Percentiles rank a stretch among this genome's conserved stretches.
phyloP scores from a whole-genome alignment of 2,113 vertebrate genomes.

The Carassius gibelio region DNA sequence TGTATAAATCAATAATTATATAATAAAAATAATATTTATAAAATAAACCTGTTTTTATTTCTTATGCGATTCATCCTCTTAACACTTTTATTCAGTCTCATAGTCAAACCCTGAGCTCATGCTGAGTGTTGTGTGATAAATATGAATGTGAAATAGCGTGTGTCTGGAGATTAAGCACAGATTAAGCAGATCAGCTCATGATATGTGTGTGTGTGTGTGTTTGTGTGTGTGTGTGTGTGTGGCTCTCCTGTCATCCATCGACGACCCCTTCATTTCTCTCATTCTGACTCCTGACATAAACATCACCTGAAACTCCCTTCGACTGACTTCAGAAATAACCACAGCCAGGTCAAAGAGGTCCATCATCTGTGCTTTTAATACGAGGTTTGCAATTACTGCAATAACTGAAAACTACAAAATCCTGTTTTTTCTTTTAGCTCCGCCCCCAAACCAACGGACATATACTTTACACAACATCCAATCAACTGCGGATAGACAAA shows the following conservation, averaged over 20 bases:
- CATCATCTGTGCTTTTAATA: background rate
- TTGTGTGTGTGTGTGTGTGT: too few relatives aligned
- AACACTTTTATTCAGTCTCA: background rate
- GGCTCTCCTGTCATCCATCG: conserved; percentile 34
- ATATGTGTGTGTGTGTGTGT: too few relatives aligned
- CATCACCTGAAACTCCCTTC: background rate
- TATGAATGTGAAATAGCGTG: background rate
- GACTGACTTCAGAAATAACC: background rate
- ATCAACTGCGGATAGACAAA: background rate
- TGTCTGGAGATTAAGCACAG: background rate
- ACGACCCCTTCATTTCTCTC: conserved; percentile 37
- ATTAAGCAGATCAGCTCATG: background rate
- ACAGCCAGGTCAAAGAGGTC: background rate
- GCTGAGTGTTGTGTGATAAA: background rate
- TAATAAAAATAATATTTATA: too few relatives aligned
- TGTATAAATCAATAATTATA: too few relatives aligned
- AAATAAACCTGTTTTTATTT: too few relatives aligned
- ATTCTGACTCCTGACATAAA: background rate
- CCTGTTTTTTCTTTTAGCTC: background rate
- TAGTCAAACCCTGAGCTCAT: background rate
- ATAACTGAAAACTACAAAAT: too few relatives aligned
- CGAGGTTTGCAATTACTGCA: background rate
- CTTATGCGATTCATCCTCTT: background rate
- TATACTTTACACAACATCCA: background rate
- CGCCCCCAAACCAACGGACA: background rate